Base-by-base conservation (phyloP, 1,140 invertebrate genomes). In the Cardiocondyla obscurior region DNA sequence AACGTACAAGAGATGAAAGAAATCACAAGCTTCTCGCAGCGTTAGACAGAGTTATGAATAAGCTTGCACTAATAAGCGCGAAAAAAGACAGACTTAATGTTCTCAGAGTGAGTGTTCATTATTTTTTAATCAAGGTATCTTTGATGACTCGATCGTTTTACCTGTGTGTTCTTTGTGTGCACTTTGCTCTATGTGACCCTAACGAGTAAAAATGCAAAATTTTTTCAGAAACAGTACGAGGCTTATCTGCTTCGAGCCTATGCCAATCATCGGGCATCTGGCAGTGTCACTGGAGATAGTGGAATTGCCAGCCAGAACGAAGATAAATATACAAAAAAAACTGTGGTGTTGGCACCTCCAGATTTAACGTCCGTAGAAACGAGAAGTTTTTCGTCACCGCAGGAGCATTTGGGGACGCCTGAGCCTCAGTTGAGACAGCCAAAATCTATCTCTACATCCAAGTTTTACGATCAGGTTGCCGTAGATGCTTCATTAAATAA, bases 81-180 rank as follows among this genome's bases (percentile, higher is more conserved):
- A 95, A 95, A 92, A 96, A 95, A 12, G 95, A 96, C 82, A 92
- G 95, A 84, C 94, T 96, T n/a, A 94, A 95, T 90, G 86, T 92
- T 87, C 91, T 96, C 79, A 94, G 94, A 92, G 95, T 95, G 73
- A 92, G 92, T 90, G 36, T 51, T 67, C 12, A 10, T 69, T 1
- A 22, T 39, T 55, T 82, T 76, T 44, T 12, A 16, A 30, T 28
- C 1, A 0, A 5, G 1, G 4, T 5, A 42, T 58, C 0, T 28
- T 22, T 39, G 3, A 36, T 30, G 49, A 69, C 14, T 14, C 22
- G 46, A 0, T 42, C 5, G 12, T 25, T 28, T 14, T 25, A 33
- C 7, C 60, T 53, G 10, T 39, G 0, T 2, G 3, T 51, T n/a
- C n/a, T n/a, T n/a, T n/a, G n/a, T n/a, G n/a, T n/a, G n/a, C 0